phyloP scores from a whole-genome alignment of 2,797 vertebrate species.

The Vultur gryphus region DNA sequence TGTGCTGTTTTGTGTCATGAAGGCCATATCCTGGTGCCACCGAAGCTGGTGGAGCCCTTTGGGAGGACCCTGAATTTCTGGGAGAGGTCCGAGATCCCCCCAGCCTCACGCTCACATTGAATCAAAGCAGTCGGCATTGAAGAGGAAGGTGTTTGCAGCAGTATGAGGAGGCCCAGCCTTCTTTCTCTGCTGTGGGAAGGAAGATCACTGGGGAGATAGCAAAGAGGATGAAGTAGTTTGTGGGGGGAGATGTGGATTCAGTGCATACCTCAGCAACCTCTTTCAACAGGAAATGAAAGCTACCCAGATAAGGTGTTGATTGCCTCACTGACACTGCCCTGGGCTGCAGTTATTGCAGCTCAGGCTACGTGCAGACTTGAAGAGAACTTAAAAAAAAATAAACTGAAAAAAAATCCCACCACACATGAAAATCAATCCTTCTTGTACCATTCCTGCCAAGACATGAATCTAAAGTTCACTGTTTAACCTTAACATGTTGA shows the following conservation, averaged over 20 bases:
- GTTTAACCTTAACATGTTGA: constrained; percentile 38
- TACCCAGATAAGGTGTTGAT: constrained; percentile 47
- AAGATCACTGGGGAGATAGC: constrained; percentile 37
- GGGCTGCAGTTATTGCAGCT: constrained; percentile 36
- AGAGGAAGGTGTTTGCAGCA: background rate
- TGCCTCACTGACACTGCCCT: constrained; percentile 45
- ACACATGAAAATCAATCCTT: constrained; percentile 8
- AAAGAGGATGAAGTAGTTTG: background rate
- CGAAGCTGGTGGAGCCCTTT: fast-evolving
- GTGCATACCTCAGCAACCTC: constrained; percentile 44
- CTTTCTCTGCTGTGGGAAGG: constrained; percentile 35
- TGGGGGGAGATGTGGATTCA: background rate
- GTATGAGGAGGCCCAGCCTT: background rate
- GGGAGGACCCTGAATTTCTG: background rate
- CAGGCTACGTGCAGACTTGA: constrained; percentile 37
- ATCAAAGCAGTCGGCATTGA: background rate
- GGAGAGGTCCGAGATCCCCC: background rate
- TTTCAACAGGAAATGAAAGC: constrained; percentile 57
- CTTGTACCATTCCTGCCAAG: background rate
- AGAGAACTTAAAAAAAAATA: background rate
- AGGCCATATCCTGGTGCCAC: background rate
- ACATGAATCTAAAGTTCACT: constrained; percentile 33
- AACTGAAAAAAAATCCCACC: background rate
- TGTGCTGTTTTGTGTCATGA: background rate
- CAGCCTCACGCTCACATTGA: background rate